Evolutionary conservation across 2,113 vertebrate species (phyloP).

Genomic region (Alligator sinensis): DNA sequence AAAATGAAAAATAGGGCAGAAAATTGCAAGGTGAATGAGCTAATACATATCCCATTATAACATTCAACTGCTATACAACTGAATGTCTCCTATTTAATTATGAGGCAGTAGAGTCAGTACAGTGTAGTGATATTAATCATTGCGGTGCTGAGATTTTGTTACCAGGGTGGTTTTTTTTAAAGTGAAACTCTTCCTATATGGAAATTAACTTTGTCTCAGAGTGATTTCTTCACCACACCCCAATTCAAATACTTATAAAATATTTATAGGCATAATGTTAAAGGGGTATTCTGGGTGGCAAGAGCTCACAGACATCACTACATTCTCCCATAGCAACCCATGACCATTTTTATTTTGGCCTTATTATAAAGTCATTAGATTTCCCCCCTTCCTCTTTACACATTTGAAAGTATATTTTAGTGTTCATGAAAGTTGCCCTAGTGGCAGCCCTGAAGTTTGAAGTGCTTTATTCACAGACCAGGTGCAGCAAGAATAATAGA

Average conservation of each 20-base stretch:
- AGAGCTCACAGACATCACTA: not conserved
- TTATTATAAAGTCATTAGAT: not conserved
- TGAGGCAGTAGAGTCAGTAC: slow-evolving; percentile 52
- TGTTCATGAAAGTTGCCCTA: not conserved
- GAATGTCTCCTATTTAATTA: slow-evolving; percentile 49
- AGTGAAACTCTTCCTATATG: slow-evolving; percentile 36
- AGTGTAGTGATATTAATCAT: slow-evolving; percentile 53
- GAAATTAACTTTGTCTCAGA: slow-evolving; percentile 55
- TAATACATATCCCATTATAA: slow-evolving; percentile 33
- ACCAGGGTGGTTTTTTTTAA: slow-evolving; percentile 42
- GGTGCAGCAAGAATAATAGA: not conserved
- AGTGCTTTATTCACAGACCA: not conserved
- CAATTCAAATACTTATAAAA: slow-evolving; percentile 31
- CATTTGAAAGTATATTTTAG: not conserved
- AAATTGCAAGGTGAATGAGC: slow-evolving; percentile 53
- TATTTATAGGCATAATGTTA: slow-evolving; percentile 47
- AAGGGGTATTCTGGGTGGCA: not conserved
- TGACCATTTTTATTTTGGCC: not conserved
- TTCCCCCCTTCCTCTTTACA: not conserved
- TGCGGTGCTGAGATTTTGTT: slow-evolving; percentile 21
- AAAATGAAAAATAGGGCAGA: slow-evolving; percentile 50
- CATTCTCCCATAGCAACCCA: not conserved
- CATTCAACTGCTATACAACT: not conserved
- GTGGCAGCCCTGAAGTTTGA: not conserved
- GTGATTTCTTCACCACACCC: slow-evolving; percentile 20